A percentile compares a stretch with the other conserved stretches of the same genome.
Conservation (phyloP, 2,888 invertebrate genomes). For the Pachymerium ferrugineum region DNA sequence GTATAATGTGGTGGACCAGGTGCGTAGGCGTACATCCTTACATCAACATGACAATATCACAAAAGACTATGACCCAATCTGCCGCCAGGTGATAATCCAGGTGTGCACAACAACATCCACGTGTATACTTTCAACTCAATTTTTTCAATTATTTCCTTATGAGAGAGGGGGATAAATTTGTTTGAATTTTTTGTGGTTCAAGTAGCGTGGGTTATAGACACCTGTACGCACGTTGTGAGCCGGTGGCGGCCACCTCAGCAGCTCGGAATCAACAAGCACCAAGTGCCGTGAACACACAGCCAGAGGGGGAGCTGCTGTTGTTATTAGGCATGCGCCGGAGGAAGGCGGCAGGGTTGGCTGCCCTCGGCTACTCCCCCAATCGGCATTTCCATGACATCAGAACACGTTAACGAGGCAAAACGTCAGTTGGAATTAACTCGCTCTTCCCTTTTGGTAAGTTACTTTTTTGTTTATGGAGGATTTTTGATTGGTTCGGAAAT, state of each 20-base stretch:
- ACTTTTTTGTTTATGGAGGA: too few species aligned
- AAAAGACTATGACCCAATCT: too few species aligned
- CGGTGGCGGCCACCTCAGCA: too few species aligned
- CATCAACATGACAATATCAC: too few species aligned
- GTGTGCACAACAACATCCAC: too few species aligned
- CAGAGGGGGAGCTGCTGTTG: not conserved
- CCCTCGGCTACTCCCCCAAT: slow-evolving; percentile 25
- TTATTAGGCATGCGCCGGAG: slow-evolving; percentile 12
- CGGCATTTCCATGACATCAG: slow-evolving; percentile 11
- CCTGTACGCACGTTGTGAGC: not conserved
- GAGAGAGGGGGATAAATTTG: too few species aligned
- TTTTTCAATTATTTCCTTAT: too few species aligned
- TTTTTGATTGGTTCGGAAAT: too few species aligned
- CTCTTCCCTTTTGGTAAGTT: not conserved
- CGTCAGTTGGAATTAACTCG: not conserved
- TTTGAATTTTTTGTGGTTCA: too few species aligned
- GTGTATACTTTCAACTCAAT: too few species aligned
- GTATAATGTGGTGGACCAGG: slow-evolving; percentile 27
- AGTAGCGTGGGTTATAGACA: too few species aligned
- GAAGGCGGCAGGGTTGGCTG: not conserved
- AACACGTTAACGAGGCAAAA: not conserved
- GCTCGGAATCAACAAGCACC: slow-evolving; percentile 10
- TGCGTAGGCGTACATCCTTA: slow-evolving; percentile 30
- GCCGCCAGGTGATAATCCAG: too few species aligned
- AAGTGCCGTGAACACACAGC: not conserved